Evolutionary conservation across 92 coral and sea anemone genomes (phyloP), one percentile per base, ranked within the genome.

Genomic region (Phenganax subtilis): DNA sequence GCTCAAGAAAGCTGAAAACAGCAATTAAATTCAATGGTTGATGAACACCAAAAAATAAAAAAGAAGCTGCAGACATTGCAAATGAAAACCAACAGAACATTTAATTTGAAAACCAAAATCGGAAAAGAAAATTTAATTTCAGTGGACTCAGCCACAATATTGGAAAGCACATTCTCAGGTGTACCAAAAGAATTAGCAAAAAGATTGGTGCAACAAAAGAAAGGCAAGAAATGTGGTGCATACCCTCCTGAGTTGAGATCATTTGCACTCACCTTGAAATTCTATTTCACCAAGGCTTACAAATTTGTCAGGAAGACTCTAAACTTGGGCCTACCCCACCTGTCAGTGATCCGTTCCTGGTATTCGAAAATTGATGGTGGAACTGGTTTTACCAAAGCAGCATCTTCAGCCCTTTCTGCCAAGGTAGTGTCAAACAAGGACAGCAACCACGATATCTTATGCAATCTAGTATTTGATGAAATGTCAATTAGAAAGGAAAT

Each of bases 401-500:
- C 57, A 60, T 57, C 57, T 57, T 54, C 56, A 30, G 79, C 85
- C 8, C 30, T 82, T 61, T 71, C 76, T 17, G 76, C 51, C 1
- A 82, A 72, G 72, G 85, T 72, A 16, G 27, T 16, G 12, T 51
- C 85, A 53, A 28, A 78, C 12, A 55, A 81, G 27, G 52, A 65
- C 53, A 31, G 30, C 55, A 51, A n/a, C 15, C 29, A 54, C 16
- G 82, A 77, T 67, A 66, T 81, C 44, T 9, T 81, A 12, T 81
- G 81, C 62, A 54, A 54, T 54, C 74, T 81, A 15, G 57, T 81
- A 78, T 37, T 81, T 20, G 85, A 81, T 51, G 85, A 81, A 51
- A 81, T 81, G 78, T 69, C 85, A 25, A 81, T 81, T 14, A 76
- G 85, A 1, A 81, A 81, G 57, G 70, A 81, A 30, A 30, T 71